Base-by-base conservation (phyloP, 2,888 invertebrate genomes). In the Bellardia pandia region DNA sequence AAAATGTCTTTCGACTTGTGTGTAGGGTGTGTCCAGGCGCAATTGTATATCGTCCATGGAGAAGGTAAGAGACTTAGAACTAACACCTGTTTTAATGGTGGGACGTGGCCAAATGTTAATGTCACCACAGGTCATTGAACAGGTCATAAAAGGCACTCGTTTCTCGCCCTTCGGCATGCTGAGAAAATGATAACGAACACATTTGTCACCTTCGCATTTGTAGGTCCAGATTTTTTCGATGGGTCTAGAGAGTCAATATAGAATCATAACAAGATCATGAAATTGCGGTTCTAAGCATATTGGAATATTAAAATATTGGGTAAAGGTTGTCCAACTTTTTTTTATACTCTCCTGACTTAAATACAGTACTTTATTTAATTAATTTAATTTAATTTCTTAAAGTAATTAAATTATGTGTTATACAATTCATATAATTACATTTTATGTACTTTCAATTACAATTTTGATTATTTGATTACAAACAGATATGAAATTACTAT, bases 31-130 rank as follows among this genome's bases (percentile, higher is more conserved):
- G 80, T 92, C 91, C 40, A 93, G 83, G 42, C 89, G 90, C 45
- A 93, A 87, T 66, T 91, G 90, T n/a, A 94, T 90, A 88, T 92
- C 90, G 51, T 92, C 91, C 66, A 91, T 89, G 14, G 92, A 91
- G 85, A 94, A 95, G 40, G 95, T 94, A 30, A 95, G 94, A 37
- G 96, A 96, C 78, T 95, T 95, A 23, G 95, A 95, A 88, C 96
- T 96, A 37, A 97, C 94, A 88, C 95, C 94, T 45, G 96, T 95
- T 83, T 95, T 95, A 0, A 96, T 96, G 2, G 96, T 97, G 74
- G 97, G 97, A 92, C 96, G 96, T 42, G 97, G 97, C 97, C 97
- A 97, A 40, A 97, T 94, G 89, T 96, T 96, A 4, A 93, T 91
- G 76, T 93, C 93, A 40, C 96, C 96, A 93, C 97, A 97, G 16